Conservation (phyloP, 2,113 vertebrate genomes). For the Tenrec ecaudatus region DNA sequence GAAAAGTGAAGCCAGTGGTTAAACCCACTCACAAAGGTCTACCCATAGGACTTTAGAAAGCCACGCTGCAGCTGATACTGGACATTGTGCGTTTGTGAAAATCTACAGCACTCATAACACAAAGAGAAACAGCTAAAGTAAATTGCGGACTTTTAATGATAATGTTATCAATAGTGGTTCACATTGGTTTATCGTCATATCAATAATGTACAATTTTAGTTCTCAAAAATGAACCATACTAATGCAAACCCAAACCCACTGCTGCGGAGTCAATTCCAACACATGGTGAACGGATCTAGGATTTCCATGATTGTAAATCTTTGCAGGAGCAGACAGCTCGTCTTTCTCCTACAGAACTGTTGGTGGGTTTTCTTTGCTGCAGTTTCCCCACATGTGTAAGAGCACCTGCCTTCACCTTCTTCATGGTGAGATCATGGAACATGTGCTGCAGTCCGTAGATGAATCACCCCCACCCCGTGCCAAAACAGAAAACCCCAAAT, state of each 20-base stretch:
- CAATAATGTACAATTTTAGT: not conserved
- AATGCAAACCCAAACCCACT: not conserved
- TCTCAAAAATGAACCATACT: not conserved
- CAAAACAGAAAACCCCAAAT: no score
- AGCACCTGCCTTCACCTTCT: not conserved
- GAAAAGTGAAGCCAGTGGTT: not conserved
- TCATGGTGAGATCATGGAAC: conserved; percentile 45
- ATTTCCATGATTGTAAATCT: no score
- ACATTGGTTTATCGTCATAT: not conserved
- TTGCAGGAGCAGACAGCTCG: no score
- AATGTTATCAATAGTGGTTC: not conserved
- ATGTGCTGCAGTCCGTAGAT: conserved; percentile 32
- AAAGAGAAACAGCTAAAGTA: not conserved
- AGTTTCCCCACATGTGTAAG: conserved; percentile 35
- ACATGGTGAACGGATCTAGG: no score
- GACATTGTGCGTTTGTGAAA: not conserved
- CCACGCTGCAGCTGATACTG: not conserved
- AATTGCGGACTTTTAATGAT: not conserved
- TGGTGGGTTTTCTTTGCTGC: not conserved
- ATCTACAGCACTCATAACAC: not conserved
- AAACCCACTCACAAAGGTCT: not conserved
- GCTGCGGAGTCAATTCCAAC: no score
- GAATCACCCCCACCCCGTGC: not conserved
- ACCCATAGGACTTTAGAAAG: conserved; percentile 23
- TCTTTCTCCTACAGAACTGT: no score